Evolutionary conservation across 2,113 vertebrate species (phyloP).

Genomic region (Pycnonotus jocosus): DNA sequence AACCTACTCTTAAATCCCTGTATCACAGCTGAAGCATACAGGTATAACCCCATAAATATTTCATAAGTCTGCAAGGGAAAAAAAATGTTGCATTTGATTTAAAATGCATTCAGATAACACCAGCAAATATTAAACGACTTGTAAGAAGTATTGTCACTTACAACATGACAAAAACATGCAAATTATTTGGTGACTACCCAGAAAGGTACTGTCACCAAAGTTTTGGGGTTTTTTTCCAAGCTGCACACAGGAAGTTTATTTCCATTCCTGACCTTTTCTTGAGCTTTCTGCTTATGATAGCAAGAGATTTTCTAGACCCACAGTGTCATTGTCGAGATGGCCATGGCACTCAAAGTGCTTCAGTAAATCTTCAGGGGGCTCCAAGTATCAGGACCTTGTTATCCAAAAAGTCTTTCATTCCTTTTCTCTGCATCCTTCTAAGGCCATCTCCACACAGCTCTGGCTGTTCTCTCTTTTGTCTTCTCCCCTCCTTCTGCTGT

Average conservation of each 20-base stretch:
- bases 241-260: not conserved
- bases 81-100: not conserved
- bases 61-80: not conserved
- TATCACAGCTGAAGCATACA: not conserved
- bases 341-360: no score
- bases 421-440: no score
- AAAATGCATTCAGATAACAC: not conserved
- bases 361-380: no score
- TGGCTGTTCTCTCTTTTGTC: no score
- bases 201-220: not conserved
- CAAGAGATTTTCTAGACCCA: not conserved
- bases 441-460: no score
- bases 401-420: no score
- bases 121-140: not conserved
- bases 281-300: not conserved
- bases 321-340: no score
- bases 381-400: no score
- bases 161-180: not conserved
- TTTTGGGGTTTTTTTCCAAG: not conserved
- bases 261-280: not conserved
- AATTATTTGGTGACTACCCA: not conserved
- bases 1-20: not conserved
- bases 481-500: no score
- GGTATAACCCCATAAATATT: conserved; percentile 1
- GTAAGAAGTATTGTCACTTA: not conserved